Evolutionary conservation across 37 sponge, comb jelly and placozoan genomes (phyloP), one percentile per base, ranked within the genome.

Genomic region (Geodia barretti): DNA sequence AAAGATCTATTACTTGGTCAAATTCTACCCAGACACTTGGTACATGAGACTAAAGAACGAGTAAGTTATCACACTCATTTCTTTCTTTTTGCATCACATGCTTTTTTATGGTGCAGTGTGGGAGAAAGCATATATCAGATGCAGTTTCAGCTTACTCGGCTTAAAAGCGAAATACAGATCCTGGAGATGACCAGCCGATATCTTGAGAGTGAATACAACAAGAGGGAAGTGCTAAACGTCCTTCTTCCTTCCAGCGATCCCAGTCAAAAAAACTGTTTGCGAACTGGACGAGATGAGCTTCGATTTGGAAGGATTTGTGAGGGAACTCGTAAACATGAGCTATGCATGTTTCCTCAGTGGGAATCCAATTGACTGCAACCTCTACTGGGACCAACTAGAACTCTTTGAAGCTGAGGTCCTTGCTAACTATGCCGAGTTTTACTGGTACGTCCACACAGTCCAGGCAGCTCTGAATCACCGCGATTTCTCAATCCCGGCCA

Each of bases 21-120:
- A 76, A 4, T 84, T 84, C 35, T 28, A 70, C 38, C 84, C 84
- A 69, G 63, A 23, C 0, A 40, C 76, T 39, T 84, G 84, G 84
- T 76, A 70, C 38, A 32, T 26, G 1, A 23, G 41, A 20, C 43
- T 81, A 14, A 26, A 68, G 3, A 68, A 40, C 35, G 54, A 33
- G 80, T 79, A 69, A 41, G 80, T 68, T 9, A 37, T 11, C 9
- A 24, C 32, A 29, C n/a, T 25, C 7, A 8, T 65, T 26, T 8
- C 20, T 65, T n/a, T 7, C 17, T 29, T 11, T 70, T 37, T 29
- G 32, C 36, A 37, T 36, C 5, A 14, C 5, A 17, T 37, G 39
- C 14, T 14, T 70, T 70, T 8, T 14, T 25, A 26, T 29, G 7
- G 4, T 65, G n/a, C 28, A 70, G 71, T 37, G 71, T 70, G 9